Evolutionary conservation across 2,888 invertebrate species (phyloP).

Genomic region (Tromatobia lineatoria): DNA sequence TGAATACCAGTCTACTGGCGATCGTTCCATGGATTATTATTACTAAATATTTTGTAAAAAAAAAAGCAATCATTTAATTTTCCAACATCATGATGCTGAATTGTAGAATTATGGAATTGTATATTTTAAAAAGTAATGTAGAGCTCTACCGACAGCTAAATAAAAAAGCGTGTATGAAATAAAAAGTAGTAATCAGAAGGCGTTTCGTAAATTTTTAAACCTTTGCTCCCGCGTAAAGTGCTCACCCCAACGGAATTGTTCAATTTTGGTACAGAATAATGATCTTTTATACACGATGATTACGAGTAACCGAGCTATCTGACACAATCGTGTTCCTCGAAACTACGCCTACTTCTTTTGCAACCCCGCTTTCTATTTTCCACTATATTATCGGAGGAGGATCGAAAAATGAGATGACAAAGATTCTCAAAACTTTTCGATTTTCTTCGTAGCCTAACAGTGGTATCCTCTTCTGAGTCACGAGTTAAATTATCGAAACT

Average conservation of each 20-base stretch:
- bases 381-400: neutral
- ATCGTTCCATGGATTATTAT: neutral
- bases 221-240: neutral
- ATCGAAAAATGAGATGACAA: neutral
- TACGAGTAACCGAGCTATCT: conserved; percentile 57
- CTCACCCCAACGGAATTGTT: neutral
- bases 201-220: neutral
- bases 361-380: conserved; percentile 32
- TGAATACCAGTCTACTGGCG: neutral
- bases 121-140: neutral
- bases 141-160: neutral
- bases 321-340: conserved; percentile 66
- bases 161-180: neutral
- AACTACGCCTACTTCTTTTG: conserved; percentile 43
- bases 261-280: conserved; percentile 37
- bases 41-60: too few species aligned
- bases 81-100: neutral
- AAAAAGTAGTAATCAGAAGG: neutral
- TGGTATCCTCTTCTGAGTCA: neutral
- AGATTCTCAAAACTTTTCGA: conserved; percentile 60
- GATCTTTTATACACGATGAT: neutral
- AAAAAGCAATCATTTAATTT: neutral
- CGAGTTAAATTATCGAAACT: conserved; percentile 57
- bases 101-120: neutral
- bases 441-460: neutral